phyloP scores from a whole-genome alignment of 2,113 vertebrate genomes.

The Pseudolaguvia tuberculata region DNA sequence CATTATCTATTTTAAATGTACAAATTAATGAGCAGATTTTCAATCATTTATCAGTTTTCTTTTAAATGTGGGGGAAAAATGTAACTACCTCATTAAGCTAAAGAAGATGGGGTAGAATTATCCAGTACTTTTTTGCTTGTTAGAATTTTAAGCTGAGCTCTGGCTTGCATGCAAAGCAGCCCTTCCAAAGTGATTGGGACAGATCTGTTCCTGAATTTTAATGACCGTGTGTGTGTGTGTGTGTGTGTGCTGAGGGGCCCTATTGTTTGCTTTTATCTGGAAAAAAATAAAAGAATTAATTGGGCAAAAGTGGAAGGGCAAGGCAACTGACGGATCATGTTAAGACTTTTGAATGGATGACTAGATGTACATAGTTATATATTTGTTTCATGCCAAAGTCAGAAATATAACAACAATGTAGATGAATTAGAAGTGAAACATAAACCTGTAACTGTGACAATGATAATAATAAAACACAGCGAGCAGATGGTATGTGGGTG shows the following conservation, averaged over 20 bases:
- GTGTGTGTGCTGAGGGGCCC: constrained; percentile 63
- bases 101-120: constrained; percentile 4
- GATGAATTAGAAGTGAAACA: constrained; percentile 59
- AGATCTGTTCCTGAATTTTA: constrained; percentile 90
- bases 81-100: too few species aligned
- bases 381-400: constrained; percentile 61
- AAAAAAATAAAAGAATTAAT: constrained; percentile 98
- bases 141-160: constrained; percentile 72
- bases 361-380: constrained; percentile 79
- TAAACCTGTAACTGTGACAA: constrained; percentile 63
- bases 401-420: constrained; percentile 35
- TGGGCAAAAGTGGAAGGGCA: constrained; percentile 98
- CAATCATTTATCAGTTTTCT: background rate
- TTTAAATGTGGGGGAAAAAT: constrained; percentile 5
- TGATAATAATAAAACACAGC: constrained; percentile 72
- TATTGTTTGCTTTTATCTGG: constrained; percentile 96
- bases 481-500: constrained; percentile 77
- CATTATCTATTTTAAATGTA: background rate
- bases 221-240: constrained; percentile 70
- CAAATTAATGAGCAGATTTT: background rate
- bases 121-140: constrained; percentile 56
- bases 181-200: constrained; percentile 68
- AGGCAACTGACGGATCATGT: constrained; percentile 94
- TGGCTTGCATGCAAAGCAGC: constrained; percentile 76
- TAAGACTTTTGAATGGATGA: constrained; percentile 81